A percentile compares a stretch with the other conserved stretches of the same genome.
phyloP scores from a whole-genome alignment of 1,140 invertebrate species.

The Gryllus bimaculatus region DNA sequence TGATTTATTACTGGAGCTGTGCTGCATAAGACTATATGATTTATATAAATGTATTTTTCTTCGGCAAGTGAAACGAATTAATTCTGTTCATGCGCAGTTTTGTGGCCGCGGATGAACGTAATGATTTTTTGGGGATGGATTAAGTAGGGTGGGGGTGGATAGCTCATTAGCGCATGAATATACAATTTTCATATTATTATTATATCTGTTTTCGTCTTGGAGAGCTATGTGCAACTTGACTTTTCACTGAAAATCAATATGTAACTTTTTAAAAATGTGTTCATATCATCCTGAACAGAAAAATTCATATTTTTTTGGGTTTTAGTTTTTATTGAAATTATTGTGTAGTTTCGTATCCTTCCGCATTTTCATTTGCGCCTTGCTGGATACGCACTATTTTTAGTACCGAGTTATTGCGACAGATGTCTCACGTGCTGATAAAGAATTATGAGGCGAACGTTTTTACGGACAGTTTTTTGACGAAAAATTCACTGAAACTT shows the following conservation, averaged over 20 bases:
- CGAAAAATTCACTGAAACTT: background rate
- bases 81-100: constrained; percentile 43
- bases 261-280: background rate
- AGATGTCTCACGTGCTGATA: constrained; percentile 20
- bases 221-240: background rate
- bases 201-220: constrained; percentile 19
- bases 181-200: constrained; percentile 22
- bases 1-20: background rate
- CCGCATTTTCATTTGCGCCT: constrained; percentile 21
- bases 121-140: constrained; percentile 41
- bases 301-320: background rate
- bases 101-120: constrained; percentile 39
- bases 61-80: constrained; percentile 43
- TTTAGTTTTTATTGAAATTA: constrained; percentile 16
- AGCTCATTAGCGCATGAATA: constrained; percentile 25
- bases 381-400: constrained; percentile 20
- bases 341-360: constrained; percentile 19
- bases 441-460: constrained; percentile 17
- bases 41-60: constrained; percentile 36
- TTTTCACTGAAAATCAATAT: background rate
- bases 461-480: constrained; percentile 14
- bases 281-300: background rate
- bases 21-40: constrained; percentile 16
- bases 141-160: constrained; percentile 29
- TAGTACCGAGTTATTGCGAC: constrained; percentile 20